Evolutionary conservation across 1,140 invertebrate species (phyloP).

Genomic region (Megalopta genalis): DNA sequence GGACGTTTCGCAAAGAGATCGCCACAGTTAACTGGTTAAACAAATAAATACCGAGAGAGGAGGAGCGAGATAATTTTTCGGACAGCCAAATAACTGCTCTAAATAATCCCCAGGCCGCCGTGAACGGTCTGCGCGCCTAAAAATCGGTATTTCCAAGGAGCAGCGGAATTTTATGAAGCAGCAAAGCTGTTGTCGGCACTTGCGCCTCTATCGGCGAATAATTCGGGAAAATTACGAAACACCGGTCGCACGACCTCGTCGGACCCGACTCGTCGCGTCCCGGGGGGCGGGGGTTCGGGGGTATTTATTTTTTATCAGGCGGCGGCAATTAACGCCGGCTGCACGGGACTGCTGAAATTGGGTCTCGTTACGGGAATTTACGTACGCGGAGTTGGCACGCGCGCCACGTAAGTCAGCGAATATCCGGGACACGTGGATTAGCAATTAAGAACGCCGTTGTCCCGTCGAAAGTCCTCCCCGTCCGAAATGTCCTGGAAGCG

Average conservation of each 20-base stretch:
- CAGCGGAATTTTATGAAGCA: no score
- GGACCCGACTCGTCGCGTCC: background rate
- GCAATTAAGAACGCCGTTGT: slow-evolving; percentile 7
- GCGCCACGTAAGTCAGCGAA: background rate
- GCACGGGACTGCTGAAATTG: background rate
- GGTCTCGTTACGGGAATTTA: slow-evolving; percentile 19
- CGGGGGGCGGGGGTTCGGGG: background rate
- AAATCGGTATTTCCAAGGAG: no score
- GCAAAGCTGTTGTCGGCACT: no score
- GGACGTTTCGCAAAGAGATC: no score
- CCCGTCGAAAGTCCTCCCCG: background rate
- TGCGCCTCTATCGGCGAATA: background rate
- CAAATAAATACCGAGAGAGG: no score
- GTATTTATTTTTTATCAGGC: slow-evolving; percentile 1
- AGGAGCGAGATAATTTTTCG: no score
- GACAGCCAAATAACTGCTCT: no score
- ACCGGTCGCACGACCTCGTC: background rate
- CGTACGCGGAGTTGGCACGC: background rate
- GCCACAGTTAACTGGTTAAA: no score
- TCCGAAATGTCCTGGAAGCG: no score
- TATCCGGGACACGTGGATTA: background rate
- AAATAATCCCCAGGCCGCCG: no score
- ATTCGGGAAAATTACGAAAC: background rate
- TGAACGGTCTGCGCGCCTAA: no score
- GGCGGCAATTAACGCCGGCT: background rate